Base-by-base conservation (phyloP, 2,113 vertebrate species). In the Dicerorhinus sumatrensis region DNA sequence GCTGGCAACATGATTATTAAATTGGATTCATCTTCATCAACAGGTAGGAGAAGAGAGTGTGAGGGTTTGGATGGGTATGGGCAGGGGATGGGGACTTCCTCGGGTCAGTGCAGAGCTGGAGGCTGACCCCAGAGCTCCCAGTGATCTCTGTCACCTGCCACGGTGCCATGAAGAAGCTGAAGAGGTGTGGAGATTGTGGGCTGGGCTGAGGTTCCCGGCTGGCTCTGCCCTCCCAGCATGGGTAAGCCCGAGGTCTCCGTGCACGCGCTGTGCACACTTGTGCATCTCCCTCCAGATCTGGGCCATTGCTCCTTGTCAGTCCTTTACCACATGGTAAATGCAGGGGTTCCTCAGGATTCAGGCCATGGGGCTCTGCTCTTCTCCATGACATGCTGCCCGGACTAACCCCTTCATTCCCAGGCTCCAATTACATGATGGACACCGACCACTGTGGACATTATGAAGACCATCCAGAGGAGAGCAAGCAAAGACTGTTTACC, bases 91-190 rank as follows among this genome's bases (percentile, higher is more conserved):
- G 29, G 25, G 29, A 31, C 54, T 20, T 10, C 36, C 3, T 33
- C 9, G 1, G 20, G 56, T 56, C 14, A 46, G 1, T 4, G 62
- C 58, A 31, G 65, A 56, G 58, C 31, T 75, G 21, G 27, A 63
- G 29, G 63, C 62, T 21, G 62, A 69, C 17, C 62, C 18, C 6
- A 8, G 36, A 86, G 36, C 51, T 36, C 10, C 51, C 23, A 27
- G 9, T 6, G 13, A 11, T 13, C 39, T 60, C 33, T 85, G 6
- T 25, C 33, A 8, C 33, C 1, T 42, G 25, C 36, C 3, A 2
- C 0, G 2, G 60, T 65, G 8, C n/a, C 12, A 0, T 7, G 77
- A 29, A 0, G 2, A 62, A 27, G 29, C 29, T 77, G 58, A 3
- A 0, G 16, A 46, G 16, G 42, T 0, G 54, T 6, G 1, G 63